These are phyloP conservation scores for Ptilonorhynchus violaceus DNA, from an alignment of 2,113 vertebrate species.

Conservation along the genomic window DNA sequence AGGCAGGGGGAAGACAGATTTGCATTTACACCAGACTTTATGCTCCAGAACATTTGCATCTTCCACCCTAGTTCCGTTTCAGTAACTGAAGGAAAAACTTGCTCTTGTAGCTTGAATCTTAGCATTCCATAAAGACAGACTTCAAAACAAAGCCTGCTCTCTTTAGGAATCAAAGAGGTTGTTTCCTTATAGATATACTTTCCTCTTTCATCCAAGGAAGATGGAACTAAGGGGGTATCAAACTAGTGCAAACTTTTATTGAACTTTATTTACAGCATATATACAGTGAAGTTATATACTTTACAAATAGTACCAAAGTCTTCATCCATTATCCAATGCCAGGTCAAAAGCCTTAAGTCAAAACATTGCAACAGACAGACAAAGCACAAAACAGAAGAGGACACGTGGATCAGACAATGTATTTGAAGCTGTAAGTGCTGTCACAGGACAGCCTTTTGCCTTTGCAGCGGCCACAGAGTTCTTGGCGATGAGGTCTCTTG, in stretches of 20 bases:
- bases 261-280: slow-evolving; percentile 46
- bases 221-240: neutral
- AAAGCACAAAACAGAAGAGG: neutral
- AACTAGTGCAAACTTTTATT: slow-evolving; percentile 27
- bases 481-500: slow-evolving; percentile 88
- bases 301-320: slow-evolving; percentile 60
- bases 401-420: slow-evolving; percentile 77
- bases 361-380: neutral
- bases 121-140: neutral
- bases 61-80: neutral
- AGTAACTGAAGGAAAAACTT: neutral
- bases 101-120: neutral
- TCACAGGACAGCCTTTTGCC: slow-evolving; percentile 90
- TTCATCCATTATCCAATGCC: slow-evolving; percentile 66
- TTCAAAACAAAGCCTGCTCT: neutral
- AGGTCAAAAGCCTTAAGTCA: slow-evolving; percentile 69
- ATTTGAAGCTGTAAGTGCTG: slow-evolving; percentile 90
- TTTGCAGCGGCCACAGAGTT: slow-evolving; percentile 91
- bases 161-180: neutral
- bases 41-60: neutral
- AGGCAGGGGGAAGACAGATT: neutral
- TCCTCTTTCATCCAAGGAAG: neutral
- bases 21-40: neutral
- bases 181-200: neutral
- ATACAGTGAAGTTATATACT: neutral